Percentiles rank a stretch among this genome's conserved stretches.
phyloP scores from a whole-genome alignment of 2,797 vertebrate species.

The Iguana delicatissima region DNA sequence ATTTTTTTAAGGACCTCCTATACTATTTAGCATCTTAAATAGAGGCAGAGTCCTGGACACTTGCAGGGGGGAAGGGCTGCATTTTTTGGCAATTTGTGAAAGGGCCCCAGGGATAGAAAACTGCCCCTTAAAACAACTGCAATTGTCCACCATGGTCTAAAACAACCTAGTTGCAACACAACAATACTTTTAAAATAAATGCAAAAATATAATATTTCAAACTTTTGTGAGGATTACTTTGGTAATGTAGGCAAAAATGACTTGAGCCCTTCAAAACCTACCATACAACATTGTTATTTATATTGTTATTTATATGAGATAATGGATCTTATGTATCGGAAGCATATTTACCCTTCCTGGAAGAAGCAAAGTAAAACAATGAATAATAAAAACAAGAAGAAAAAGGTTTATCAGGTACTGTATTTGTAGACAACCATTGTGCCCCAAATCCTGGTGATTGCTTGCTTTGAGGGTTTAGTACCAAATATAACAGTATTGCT shows the following conservation, averaged over 20 bases:
- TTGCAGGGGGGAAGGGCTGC: no score
- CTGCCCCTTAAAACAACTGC: no score
- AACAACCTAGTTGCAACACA: no score
- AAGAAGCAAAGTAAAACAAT: background rate
- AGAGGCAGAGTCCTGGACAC: no score
- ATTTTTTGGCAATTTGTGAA: no score
- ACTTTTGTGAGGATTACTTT: background rate
- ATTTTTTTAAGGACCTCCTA: no score
- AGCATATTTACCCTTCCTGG: background rate
- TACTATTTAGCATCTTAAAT: no score
- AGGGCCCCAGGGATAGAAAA: no score
- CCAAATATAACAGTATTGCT: background rate
- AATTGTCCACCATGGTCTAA: no score
- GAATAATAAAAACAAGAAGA: background rate
- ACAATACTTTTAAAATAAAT: no score
- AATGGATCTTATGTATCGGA: slow-evolving; percentile 5
- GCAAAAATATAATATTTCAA: background rate
- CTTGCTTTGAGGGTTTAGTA: background rate
- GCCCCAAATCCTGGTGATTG: background rate
- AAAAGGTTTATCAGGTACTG: background rate
- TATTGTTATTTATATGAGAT: background rate
- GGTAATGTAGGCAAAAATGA: background rate
- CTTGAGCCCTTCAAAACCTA: background rate
- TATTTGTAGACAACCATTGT: background rate
- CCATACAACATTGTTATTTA: background rate